Evolutionary conservation across 2,113 vertebrate species (phyloP), one percentile per base, ranked within the genome.

Genomic region (Chloropsis hardwickii): DNA sequence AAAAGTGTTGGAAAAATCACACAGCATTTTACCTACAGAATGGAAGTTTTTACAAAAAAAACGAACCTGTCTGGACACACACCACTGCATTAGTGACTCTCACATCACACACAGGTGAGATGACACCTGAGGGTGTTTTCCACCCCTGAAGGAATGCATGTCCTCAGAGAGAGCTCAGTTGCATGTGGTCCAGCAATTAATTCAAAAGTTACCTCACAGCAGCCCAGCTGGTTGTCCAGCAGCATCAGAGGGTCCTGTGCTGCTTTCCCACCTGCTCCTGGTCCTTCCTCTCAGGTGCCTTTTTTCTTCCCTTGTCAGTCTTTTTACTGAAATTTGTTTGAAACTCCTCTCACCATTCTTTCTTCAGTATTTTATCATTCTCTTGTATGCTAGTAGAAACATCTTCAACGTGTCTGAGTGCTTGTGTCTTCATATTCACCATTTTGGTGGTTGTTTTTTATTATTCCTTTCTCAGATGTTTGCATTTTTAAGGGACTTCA

Each of bases 61-160:
- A 45, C 9, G 17, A 16, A 12, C 2, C 0, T 22, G n/a, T 13
- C 28, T 53, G 65, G 35, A 35, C 1, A 11, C 4, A 27, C 27
- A 23, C 21, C 1, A 0, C 87, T 81, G 53, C 57, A 42, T 69
- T 57, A 35, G 45, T 53, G 62, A 23, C 42, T 77, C 50, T 50
- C 24, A 15, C 3, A 0, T 37, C 45, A 37, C 14, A 9, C 37
- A 22, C n/a, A 44, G 6, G 44, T 44, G n/a, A 45, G 58, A 29
- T 88, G 28, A 53, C 25, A 40, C 62, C 37, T 42, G 25, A n/a
- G 42, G 44, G 31, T 17, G 8, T 69, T 83, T n/a, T 48, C 40
- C 27, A 48, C 12, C 29, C 56, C 56, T 35, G 70, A 31, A 69
- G 62, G 40, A 69, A 33, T 27, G 12, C 7, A 3, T 35, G 33